Conservation (phyloP, 2,797 vertebrate genomes). For the Cetoscarus ocellatus region DNA sequence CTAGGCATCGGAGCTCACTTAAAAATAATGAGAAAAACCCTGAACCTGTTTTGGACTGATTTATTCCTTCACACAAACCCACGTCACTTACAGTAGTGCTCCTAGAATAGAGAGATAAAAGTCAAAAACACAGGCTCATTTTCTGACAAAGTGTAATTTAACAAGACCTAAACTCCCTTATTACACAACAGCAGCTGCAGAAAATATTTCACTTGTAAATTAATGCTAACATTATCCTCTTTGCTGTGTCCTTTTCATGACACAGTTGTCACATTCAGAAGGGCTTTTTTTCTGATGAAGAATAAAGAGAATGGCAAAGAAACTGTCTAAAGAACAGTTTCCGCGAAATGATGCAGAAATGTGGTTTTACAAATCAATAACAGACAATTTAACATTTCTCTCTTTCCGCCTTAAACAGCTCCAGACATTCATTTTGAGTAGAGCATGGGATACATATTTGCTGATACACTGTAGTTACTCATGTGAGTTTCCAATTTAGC, state of each 20-base stretch:
- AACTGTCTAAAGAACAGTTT: slow-evolving; percentile 23
- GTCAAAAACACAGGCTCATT: slow-evolving; percentile 37
- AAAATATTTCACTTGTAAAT: slow-evolving; percentile 31
- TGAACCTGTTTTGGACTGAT: too few relatives aligned
- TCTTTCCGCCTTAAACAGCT: slow-evolving; percentile 37
- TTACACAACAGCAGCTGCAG: slow-evolving; percentile 20
- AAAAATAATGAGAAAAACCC: too few relatives aligned
- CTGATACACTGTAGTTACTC: slow-evolving; percentile 35
- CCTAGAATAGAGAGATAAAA: slow-evolving; percentile 39
- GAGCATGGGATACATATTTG: slow-evolving; percentile 21
- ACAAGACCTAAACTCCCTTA: slow-evolving; percentile 22
- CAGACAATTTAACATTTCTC: slow-evolving; percentile 51
- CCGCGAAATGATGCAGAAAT: slow-evolving; percentile 46
- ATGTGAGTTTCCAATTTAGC: slow-evolving; percentile 48
- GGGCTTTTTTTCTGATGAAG: slow-evolving; percentile 24
- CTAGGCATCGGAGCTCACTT: too few relatives aligned
- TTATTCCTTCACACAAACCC: too few relatives aligned
- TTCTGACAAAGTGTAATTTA: slow-evolving; percentile 50
- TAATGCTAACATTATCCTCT: not conserved
- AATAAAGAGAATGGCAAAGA: slow-evolving; percentile 19
- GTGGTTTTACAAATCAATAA: slow-evolving; percentile 52
- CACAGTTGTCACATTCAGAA: slow-evolving; percentile 17
- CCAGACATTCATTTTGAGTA: slow-evolving; percentile 42
- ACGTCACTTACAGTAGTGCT: slow-evolving; percentile 51
- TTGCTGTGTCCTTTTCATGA: not conserved